Evolutionary conservation across 64 coral and sea anemone genomes (phyloP).

Genomic region (Dendronephthya gigantea): DNA sequence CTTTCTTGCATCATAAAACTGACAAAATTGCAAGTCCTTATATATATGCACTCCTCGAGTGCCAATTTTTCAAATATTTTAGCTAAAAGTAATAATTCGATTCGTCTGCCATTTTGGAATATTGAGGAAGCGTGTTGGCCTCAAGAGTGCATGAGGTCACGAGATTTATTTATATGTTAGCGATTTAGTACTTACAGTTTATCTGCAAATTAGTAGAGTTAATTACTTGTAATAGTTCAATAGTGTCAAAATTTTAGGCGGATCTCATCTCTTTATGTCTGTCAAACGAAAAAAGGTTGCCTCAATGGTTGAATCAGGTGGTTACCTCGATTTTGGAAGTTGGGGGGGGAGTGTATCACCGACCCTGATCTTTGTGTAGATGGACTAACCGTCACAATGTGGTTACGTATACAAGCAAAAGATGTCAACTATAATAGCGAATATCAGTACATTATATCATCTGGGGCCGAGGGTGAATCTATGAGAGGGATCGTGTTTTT

Average conservation of each 20-base stretch:
- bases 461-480: not conserved
- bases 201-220: too few relatives aligned
- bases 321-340: not conserved
- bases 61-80: too few relatives aligned
- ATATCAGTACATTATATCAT: not conserved
- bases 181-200: too few relatives aligned
- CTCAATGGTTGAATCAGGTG: not conserved
- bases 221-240: too few relatives aligned
- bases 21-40: too few relatives aligned
- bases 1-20: too few relatives aligned
- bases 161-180: too few relatives aligned
- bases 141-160: too few relatives aligned
- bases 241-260: not conserved
- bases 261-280: not conserved
- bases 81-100: too few relatives aligned
- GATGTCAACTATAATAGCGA: not conserved
- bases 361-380: not conserved
- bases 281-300: not conserved
- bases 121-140: too few relatives aligned
- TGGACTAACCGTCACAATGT: conserved; percentile 1
- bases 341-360: not conserved
- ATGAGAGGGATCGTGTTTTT: not conserved
- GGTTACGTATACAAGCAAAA: conserved; percentile 4
- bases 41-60: too few relatives aligned
- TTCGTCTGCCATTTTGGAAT: too few relatives aligned